Base-by-base conservation (phyloP, 35 echinoderm and acorn worm species). In the Ophioderma brevispina region DNA sequence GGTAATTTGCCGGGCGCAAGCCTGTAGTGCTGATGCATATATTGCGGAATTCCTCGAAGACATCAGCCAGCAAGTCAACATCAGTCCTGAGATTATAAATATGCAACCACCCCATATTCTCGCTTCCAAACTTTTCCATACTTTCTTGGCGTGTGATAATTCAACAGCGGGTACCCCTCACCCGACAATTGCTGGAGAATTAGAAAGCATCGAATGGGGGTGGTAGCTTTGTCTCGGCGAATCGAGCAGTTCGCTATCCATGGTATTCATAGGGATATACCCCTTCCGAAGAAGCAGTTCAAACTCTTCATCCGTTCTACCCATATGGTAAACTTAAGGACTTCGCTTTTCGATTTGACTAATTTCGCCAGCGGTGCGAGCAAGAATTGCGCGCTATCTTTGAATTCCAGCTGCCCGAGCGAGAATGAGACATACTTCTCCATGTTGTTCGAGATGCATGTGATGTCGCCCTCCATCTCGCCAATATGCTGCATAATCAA, bases 361-460 rank as follows among this genome's bases (percentile, higher is more conserved):
- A 88, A 52, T 28, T 88, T 88, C 15, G 40, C 82, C 40, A 87
- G 84, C 35, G 84, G 46, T 76, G 84, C 84, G 25, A 87, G 59
- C 50, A 87, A 41, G 46, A 88, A 88, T 40, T 43, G 84, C 25
- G 31, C 78, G 38, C 78, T 80, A 40, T 80, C 78, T 36, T 64
- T 87, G 59, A 87, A 87, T 35, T 46, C 25, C 21, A 87, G 84
- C 36, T 88, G 78, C 78, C 78, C 78, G 31, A 80, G 31, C 15
- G 40, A 84, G 55, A 90, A 90, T 35, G 88, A 90, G 34, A 90
- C 40, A 84, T 90, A 90, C 77, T 90, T 90, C 82, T 90, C 88
- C 56, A 50, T 90, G 80, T 84, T 90, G 80, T 84, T 84, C 10
- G 88, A 80, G 35, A 90, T 90, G 36, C 78, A 84, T 38, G 0